Evolutionary conservation across 2,113 vertebrate species (phyloP), one percentile per base, ranked within the genome.

Genomic region (Burhinus bistriatus): DNA sequence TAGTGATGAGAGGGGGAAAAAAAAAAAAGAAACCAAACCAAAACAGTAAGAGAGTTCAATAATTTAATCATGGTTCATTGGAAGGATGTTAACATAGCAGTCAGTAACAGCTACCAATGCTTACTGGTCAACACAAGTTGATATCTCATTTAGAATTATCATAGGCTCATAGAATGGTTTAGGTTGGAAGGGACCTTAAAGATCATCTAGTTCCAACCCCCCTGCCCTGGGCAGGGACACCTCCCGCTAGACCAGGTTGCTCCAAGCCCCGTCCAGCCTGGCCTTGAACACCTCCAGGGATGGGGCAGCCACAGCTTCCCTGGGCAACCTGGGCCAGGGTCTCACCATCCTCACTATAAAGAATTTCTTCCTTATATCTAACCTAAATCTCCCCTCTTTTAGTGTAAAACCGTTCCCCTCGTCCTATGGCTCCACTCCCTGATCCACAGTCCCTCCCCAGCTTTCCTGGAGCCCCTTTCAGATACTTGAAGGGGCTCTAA

Each of bases 181-280:
- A 5, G 47, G 26, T 29, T 29, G 17, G 38, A 64, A 64, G 38
- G 26, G 38, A 42, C 40, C 40, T 66, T 66, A 32, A 34, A 34
- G 9, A 4, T 2, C 30, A 15, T 5, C 19, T 6, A 7, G 9
- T 15, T 1, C 29, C 29, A 32, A 22, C 49, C 40, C 42, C 12
- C 29, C 27, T 22, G 42, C 64, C 40, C 40, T 66, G 64, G 29
- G 19, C 64, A 66, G 40, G 64, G 64, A 22, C 40, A 66, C 42
- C 29, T 45, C 64, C 64, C 64, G 15, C 29, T 42, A 45, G 29
- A 1, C 29, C 64, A 66, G 42, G 40, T 22, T 22, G 42, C 64
- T 66, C 64, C 12, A 22, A 66, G 30, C 20, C 29, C 64, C 29
- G 5, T 66, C 42, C 42, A 44, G 0, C 29, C 64, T 32, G 29